Conservation (phyloP, 1,140 invertebrate genomes). For the Zophobas morio region DNA sequence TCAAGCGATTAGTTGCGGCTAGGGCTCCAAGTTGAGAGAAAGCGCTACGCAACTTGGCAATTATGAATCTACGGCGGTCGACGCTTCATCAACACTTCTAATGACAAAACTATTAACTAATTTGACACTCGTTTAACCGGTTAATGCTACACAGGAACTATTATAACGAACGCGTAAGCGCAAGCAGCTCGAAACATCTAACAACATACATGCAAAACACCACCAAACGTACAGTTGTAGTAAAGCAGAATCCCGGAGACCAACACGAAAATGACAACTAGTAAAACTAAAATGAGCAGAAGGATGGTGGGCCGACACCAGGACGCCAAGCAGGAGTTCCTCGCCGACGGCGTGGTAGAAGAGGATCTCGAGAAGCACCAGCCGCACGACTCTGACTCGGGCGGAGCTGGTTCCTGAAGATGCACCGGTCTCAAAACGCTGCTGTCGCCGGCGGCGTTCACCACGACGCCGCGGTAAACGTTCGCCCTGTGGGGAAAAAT, state of each 20-base stretch:
- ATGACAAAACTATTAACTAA: conserved; percentile 35
- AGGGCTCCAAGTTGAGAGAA: conserved; percentile 13
- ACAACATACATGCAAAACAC: conserved; percentile 47
- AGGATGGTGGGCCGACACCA: conserved; percentile 69
- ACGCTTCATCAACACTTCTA: conserved; percentile 30
- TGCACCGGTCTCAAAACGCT: conserved; percentile 63
- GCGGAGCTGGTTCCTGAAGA: conserved; percentile 36
- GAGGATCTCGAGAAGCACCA: conserved; percentile 53
- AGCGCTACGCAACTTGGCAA: conserved; percentile 37
- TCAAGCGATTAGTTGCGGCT: conserved; percentile 34
- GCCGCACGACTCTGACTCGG: conserved; percentile 51
- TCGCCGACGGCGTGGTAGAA: conserved; percentile 44
- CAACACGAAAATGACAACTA: conserved; percentile 69
- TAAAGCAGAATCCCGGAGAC: conserved; percentile 70
- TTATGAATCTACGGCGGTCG: conserved; percentile 16
- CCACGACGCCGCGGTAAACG: conserved; percentile 71
- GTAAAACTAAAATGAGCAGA: conserved; percentile 67
- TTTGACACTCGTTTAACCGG: conserved; percentile 16
- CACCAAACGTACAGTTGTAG: conserved; percentile 70
- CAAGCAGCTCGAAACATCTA: conserved; percentile 38
- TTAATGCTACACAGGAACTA: not conserved
- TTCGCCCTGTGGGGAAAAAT: conserved; percentile 47
- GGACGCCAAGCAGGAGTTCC: conserved; percentile 60
- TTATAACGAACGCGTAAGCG: not conserved
- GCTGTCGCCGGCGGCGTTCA: conserved; percentile 70